Evolutionary conservation across 2,113 vertebrate species (phyloP).

Genomic region (human (Homo sapiens)): DNA sequence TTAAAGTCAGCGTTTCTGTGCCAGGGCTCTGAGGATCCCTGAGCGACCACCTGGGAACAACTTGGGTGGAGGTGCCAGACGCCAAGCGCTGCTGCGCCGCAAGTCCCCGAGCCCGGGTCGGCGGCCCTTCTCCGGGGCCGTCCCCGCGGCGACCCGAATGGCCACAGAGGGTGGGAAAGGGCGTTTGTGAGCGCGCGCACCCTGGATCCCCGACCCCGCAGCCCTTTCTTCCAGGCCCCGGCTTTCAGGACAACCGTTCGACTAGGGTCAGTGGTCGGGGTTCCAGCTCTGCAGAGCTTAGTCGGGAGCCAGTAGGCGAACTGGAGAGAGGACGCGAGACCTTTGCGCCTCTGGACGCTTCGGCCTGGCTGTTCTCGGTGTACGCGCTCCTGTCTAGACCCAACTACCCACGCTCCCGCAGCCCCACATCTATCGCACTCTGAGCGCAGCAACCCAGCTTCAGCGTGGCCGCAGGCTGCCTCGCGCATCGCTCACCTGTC

Average conservation of each 20-base stretch:
- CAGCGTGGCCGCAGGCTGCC: not conserved
- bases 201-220: not conserved
- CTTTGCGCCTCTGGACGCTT: not conserved
- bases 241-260: not conserved
- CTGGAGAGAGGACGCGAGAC: not conserved
- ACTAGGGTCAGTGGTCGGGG: not conserved
- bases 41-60: not conserved
- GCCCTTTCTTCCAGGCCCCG: not conserved
- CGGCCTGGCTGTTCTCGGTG: not conserved
- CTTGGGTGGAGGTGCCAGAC: not conserved
- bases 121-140: not conserved
- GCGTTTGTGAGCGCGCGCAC: not conserved
- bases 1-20: not conserved
- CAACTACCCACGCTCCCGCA: not conserved
- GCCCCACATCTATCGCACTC: not conserved
- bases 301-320: not conserved
- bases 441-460: not conserved
- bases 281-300: not conserved
- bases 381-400: not conserved
- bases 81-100: not conserved
- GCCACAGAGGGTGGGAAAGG: not conserved
- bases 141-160: not conserved
- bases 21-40: not conserved
- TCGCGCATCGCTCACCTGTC: conserved; percentile 30
- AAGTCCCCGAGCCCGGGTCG: not conserved